Percentiles rank a stretch among this genome's conserved stretches.
Conservation (phyloP, 2,888 invertebrate genomes). For the Oxyscelio sp. region DNA sequence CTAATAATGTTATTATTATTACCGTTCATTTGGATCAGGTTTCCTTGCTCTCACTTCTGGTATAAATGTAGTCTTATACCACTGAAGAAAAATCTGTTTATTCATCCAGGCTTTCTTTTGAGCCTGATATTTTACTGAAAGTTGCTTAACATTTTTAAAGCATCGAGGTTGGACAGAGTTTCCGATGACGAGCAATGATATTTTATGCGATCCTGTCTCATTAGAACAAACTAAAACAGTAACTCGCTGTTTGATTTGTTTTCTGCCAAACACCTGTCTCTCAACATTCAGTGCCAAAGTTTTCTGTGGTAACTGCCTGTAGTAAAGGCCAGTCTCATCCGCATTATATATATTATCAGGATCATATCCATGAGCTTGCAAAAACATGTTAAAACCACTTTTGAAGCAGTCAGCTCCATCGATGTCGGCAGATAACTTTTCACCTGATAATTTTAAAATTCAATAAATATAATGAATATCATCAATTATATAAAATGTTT, state of each 20-base stretch:
- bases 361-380: no score
- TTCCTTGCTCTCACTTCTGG: neutral
- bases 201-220: neutral
- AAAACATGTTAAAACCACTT: no score
- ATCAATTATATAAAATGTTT: no score
- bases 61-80: conserved; percentile 6
- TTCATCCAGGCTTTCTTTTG: neutral
- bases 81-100: neutral
- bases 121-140: neutral
- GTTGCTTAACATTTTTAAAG: neutral
- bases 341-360: neutral
- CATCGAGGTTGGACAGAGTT: neutral
- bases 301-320: neutral
- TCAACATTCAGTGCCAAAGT: neutral
- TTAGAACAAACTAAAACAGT: neutral
- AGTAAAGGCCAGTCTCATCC: neutral
- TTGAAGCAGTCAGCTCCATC: no score
- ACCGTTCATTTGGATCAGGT: conserved; percentile 7
- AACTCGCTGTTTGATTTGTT: neutral
- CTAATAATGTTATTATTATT: no score
- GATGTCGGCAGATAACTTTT: no score
- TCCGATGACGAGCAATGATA: neutral
- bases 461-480: no score
- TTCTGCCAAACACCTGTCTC: neutral
- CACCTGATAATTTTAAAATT: no score